Evolutionary conservation across 2,113 vertebrate genomes (phyloP).

Genomic region (Panthera tigris): DNA sequence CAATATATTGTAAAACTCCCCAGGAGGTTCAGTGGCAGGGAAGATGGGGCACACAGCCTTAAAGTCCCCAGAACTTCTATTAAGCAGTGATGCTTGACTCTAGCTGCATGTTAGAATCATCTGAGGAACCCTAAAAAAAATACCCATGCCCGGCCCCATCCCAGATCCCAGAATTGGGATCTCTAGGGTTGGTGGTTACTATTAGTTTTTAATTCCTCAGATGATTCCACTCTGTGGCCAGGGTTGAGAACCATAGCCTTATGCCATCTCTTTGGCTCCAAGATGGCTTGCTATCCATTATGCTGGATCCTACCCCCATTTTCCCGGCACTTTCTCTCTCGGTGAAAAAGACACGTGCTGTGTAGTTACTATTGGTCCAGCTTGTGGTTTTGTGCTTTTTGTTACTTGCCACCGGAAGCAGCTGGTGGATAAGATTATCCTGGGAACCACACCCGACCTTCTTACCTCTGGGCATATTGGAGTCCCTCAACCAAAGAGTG

Average conservation of each 20-base stretch:
- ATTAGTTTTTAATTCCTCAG: neutral
- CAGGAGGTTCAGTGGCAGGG: neutral
- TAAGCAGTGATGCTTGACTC: neutral
- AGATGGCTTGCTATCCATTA: neutral
- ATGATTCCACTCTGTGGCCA: neutral
- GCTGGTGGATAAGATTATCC: neutral
- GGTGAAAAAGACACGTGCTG: neutral
- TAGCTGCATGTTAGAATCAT: neutral
- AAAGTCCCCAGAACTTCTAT: neutral
- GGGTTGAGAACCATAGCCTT: neutral
- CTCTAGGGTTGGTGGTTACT: neutral
- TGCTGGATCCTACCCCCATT: accelerated
- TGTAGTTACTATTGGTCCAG: neutral
- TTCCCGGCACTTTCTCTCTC: neutral
- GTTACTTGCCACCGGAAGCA: neutral
- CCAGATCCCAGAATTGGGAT: neutral
- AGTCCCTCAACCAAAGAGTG: neutral
- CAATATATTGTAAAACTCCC: neutral
- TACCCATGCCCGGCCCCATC: no score
- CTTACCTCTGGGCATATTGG: neutral
- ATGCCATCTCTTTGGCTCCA: neutral
- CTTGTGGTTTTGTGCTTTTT: neutral
- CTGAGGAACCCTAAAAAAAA: neutral
- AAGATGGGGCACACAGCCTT: neutral
- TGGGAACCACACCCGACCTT: neutral